Conservation (phyloP, 1,140 invertebrate genomes). For the Apis cerana region DNA sequence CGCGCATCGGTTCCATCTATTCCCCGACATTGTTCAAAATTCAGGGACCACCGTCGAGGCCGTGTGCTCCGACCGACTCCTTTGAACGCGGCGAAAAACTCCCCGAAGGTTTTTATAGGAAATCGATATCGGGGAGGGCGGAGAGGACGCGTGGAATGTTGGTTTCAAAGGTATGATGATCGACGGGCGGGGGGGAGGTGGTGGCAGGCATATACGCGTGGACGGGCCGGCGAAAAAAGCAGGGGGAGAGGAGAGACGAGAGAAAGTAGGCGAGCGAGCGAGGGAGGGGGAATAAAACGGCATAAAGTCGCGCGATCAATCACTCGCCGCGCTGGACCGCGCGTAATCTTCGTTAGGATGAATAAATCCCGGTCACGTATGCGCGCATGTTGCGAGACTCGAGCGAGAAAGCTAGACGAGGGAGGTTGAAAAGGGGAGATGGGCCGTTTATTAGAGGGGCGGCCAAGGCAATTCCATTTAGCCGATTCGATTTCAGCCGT, state of each 20-base stretch:
- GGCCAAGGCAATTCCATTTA: slow-evolving; percentile 39
- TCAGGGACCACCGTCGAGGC: slow-evolving; percentile 36
- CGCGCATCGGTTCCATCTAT: slow-evolving; percentile 30
- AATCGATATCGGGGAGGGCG: slow-evolving; percentile 31
- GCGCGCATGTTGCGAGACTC: neutral
- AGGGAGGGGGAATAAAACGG: neutral
- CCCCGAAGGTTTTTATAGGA: slow-evolving; percentile 48
- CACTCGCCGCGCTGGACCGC: neutral
- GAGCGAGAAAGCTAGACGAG: neutral
- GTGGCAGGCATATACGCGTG: slow-evolving; percentile 12
- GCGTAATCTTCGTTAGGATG: slow-evolving; percentile 26
- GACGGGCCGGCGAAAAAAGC: slow-evolving; percentile 10
- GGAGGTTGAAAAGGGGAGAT: neutral
- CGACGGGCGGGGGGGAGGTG: slow-evolving; percentile 8
- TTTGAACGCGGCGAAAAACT: slow-evolving; percentile 46
- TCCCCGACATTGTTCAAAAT: slow-evolving; percentile 48
- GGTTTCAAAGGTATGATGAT: slow-evolving; percentile 44
- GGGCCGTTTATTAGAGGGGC: slow-evolving; percentile 31
- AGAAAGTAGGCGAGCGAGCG: neutral
- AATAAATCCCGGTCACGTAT: slow-evolving; percentile 32
- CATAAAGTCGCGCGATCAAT: slow-evolving; percentile 33
- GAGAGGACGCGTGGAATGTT: slow-evolving; percentile 18
- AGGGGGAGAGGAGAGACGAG: neutral
- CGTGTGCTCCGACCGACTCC: slow-evolving; percentile 19
- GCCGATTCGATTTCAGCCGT: slow-evolving; percentile 4